These are phyloP conservation scores for Papilio gigon DNA, from an alignment of 2,888 invertebrate species.

Conservation along the genomic window DNA sequence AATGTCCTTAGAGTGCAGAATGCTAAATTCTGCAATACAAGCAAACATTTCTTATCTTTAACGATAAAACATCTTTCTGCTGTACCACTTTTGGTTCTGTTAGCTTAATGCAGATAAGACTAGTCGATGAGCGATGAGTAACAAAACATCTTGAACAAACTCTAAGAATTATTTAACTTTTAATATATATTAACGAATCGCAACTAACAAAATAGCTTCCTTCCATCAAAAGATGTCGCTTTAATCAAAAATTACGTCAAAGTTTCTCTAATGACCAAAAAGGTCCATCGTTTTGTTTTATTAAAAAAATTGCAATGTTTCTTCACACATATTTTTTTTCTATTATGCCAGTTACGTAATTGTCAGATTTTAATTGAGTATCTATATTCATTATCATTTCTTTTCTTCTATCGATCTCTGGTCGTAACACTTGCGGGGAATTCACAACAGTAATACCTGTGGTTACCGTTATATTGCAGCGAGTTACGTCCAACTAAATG, in stretches of 20 bases:
- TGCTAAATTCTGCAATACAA: conserved; percentile 3
- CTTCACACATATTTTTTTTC: too few relatives aligned
- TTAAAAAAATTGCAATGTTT: too few relatives aligned
- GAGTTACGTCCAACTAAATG: conserved; percentile 29
- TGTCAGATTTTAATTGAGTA: background rate
- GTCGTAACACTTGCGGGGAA: conserved; percentile 6
- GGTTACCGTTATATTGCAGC: conserved; percentile 42
- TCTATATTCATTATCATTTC: conserved; percentile 1
- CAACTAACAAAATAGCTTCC: background rate
- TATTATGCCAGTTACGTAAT: background rate
- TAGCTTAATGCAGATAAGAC: conserved; percentile 47
- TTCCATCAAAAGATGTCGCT: background rate
- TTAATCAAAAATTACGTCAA: background rate
- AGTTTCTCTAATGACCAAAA: background rate
- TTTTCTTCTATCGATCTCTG: conserved; percentile 3
- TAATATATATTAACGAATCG: too few relatives aligned
- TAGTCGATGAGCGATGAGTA: conserved; percentile 53
- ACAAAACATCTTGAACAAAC: conserved; percentile 54
- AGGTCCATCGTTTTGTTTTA: background rate
- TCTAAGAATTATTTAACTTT: background rate
- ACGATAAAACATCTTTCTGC: conserved; percentile 31
- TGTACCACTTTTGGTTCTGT: conserved; percentile 34
- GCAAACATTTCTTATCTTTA: conserved; percentile 27
- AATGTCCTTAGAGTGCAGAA: conserved; percentile 1
- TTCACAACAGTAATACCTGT: conserved; percentile 33